Percentiles rank a stretch among this genome's conserved stretches.
Evolutionary conservation across 1,140 invertebrate genomes (phyloP).

Genomic region (Panagrolaimus sp.): DNA sequence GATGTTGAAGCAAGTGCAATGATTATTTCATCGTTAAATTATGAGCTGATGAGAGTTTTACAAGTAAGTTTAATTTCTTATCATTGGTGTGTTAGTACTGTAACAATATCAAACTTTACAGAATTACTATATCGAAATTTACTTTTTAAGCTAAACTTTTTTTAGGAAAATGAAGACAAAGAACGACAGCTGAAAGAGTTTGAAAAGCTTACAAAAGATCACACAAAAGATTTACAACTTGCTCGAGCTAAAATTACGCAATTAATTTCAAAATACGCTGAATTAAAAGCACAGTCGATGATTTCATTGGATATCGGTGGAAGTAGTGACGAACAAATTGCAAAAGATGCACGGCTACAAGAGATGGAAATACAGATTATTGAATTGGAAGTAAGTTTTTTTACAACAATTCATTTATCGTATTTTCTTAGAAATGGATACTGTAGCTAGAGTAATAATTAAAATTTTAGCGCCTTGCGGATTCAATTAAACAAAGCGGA

Average conservation of each 20-base stretch:
- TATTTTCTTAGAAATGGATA: neutral
- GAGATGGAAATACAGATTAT: slow-evolving; percentile 1
- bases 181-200: slow-evolving; percentile 29
- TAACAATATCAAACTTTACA: too few species aligned
- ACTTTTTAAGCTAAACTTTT: too few species aligned
- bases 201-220: slow-evolving; percentile 7
- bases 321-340: neutral
- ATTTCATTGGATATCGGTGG: neutral
- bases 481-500: slow-evolving; percentile 26
- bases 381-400: slow-evolving; percentile 6
- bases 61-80: slow-evolving; percentile 5
- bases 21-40: slow-evolving; percentile 31
- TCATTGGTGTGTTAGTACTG: too few species aligned
- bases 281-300: neutral
- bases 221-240: slow-evolving; percentile 63
- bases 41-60: slow-evolving; percentile 28
- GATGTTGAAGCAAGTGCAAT: slow-evolving; percentile 27
- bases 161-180: slow-evolving; percentile 22
- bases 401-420: too few species aligned
- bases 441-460: neutral
- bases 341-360: neutral
- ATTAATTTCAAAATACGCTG: neutral
- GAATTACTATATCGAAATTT: too few species aligned
- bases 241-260: slow-evolving; percentile 1
- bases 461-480: slow-evolving; percentile 24